Evolutionary conservation across 2,797 vertebrate species (phyloP).

Genomic region (Poeciliopsis infans): DNA sequence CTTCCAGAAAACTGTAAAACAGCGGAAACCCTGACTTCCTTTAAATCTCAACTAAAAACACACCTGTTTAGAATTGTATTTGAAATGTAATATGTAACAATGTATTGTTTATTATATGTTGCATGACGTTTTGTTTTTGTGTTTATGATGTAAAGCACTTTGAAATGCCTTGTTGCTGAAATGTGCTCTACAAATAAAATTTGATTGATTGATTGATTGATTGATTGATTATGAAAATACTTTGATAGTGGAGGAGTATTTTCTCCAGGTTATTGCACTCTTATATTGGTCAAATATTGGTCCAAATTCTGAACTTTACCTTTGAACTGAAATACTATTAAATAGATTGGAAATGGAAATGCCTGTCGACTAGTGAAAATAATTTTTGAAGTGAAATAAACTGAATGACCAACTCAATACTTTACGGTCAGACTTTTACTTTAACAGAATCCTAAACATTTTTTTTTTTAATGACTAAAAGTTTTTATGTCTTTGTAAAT

Average conservation of each 20-base stretch:
- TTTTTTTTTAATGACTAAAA: slow-evolving; percentile 8
- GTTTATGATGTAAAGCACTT: too few relatives aligned
- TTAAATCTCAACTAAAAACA: too few relatives aligned
- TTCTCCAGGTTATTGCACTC: neutral
- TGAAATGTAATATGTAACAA: too few relatives aligned
- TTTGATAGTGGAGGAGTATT: neutral
- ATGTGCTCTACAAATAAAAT: too few relatives aligned
- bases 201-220: too few relatives aligned
- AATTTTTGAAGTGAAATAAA: neutral
- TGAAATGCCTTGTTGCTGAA: too few relatives aligned
- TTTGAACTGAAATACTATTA: neutral
- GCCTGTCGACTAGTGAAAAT: neutral
- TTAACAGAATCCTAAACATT: slow-evolving; percentile 20
- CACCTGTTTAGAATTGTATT: too few relatives aligned
- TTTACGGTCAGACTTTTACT: neutral
- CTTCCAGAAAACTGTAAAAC: too few relatives aligned
- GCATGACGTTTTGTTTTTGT: too few relatives aligned
- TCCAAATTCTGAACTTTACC: neutral
- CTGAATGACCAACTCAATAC: neutral
- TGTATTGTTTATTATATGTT: too few relatives aligned
- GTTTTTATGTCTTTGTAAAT: slow-evolving; percentile 27
- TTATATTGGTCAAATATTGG: neutral
- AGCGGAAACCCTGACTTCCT: too few relatives aligned
- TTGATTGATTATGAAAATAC: neutral
- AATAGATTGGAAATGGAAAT: neutral